Conservation (phyloP, 2,888 invertebrate genomes). For the Pandemis cinnamomeana region DNA sequence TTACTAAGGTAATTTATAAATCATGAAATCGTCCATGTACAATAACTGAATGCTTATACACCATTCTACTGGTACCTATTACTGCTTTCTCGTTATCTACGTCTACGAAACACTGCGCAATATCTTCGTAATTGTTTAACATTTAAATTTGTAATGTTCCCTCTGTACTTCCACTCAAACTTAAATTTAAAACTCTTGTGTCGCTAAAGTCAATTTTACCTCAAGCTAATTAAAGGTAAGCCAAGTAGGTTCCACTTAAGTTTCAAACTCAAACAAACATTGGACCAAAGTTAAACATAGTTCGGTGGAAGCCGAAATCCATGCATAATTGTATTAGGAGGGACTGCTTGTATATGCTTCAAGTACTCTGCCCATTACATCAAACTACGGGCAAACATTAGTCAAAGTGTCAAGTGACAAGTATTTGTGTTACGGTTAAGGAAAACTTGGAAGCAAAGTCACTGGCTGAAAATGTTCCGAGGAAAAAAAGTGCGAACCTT, state of each 20-base stretch:
- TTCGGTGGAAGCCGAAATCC: conserved; percentile 15
- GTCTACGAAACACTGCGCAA: not conserved
- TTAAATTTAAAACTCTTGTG: not conserved
- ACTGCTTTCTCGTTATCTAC: not conserved
- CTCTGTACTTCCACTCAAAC: not conserved
- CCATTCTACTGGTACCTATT: not conserved
- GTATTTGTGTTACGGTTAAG: conserved; percentile 10
- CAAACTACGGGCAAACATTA: not conserved
- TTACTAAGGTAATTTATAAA: not conserved
- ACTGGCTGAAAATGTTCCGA: not conserved
- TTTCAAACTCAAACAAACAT: conserved; percentile 26
- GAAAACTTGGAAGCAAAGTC: conserved; percentile 2
- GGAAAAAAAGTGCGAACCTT: conserved; percentile 9
- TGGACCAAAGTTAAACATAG: conserved; percentile 15
- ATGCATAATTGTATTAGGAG: conserved; percentile 17
- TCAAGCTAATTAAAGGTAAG: conserved; percentile 3
- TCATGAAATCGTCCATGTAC: not conserved
- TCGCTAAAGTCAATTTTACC: conserved; percentile 8
- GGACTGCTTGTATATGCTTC: conserved; percentile 12
- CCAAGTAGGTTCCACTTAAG: conserved; percentile 5
- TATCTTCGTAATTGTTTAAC: not conserved
- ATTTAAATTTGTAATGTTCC: not conserved
- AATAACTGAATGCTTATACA: too few relatives aligned
- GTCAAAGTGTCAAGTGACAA: conserved; percentile 1
- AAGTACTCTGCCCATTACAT: conserved; percentile 4